Evolutionary conservation across 2,797 vertebrate genomes (phyloP).

Genomic region (Notolepis coatsorum): DNA sequence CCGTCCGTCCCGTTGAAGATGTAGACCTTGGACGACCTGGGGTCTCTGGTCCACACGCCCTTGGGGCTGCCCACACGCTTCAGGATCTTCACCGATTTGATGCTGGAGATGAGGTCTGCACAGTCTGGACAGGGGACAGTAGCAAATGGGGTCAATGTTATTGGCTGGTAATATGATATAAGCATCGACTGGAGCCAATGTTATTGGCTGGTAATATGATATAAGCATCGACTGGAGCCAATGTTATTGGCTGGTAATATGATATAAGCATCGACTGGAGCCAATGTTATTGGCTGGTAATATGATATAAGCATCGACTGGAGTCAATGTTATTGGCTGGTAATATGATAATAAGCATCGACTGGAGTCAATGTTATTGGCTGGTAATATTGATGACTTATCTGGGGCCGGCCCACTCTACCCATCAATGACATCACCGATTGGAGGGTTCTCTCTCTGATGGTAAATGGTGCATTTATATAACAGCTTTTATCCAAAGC

Average conservation of each 20-base stretch:
- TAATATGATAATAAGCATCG: no score
- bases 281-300: not conserved
- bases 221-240: no score
- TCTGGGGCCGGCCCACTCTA: no score
- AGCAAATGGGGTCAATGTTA: not conserved
- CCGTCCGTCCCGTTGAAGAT: constrained; percentile 90
- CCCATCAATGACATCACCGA: no score
- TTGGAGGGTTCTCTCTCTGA: no score
- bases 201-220: not conserved
- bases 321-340: not conserved
- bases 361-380: not conserved
- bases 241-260: not conserved
- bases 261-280: no score
- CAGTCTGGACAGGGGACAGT: constrained; percentile 80
- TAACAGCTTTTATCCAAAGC: no score
- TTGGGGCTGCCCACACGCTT: constrained; percentile 88
- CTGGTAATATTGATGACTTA: not conserved
- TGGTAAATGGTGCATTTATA: no score
- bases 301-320: no score
- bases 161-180: not conserved
- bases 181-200: no score
- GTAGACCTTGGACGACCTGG: constrained; percentile 89
- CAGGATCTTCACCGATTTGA: constrained; percentile 96
- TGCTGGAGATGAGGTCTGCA: constrained; percentile 88
- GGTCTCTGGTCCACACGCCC: constrained; percentile 93